Percentiles rank a stretch among this genome's conserved stretches.
Evolutionary conservation across 2,113 vertebrate species (phyloP).

Genomic region (Oxyruncus cristatus): DNA sequence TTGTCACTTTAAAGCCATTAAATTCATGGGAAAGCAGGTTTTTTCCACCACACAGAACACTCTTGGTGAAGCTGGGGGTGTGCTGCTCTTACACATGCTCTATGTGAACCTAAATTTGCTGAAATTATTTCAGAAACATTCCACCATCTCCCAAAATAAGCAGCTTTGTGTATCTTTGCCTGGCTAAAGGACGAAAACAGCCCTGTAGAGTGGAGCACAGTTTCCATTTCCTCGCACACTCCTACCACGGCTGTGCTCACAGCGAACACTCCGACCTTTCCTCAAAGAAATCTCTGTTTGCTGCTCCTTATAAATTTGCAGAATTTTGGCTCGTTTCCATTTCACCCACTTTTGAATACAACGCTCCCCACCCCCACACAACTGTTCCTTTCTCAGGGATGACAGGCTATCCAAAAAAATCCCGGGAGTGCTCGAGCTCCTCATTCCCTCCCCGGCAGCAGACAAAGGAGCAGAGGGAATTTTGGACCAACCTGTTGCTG

Average conservation of each 20-base stretch:
- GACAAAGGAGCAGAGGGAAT: not conserved
- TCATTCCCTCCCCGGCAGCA: not conserved
- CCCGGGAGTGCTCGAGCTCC: not conserved
- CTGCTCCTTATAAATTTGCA: constrained; percentile 14
- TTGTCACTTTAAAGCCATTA: not conserved
- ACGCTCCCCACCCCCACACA: constrained; percentile 22
- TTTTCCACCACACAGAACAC: not conserved
- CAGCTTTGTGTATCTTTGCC: constrained; percentile 26
- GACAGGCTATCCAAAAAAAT: constrained; percentile 2
- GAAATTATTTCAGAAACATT: constrained; percentile 43
- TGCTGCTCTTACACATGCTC: constrained; percentile 47
- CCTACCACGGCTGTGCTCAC: not conserved
- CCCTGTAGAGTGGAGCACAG: not conserved
- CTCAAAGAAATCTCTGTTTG: constrained; percentile 50
- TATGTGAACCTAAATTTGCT: constrained; percentile 29
- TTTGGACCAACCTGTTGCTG: not conserved
- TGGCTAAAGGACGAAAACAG: not conserved
- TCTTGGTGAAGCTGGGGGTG: not conserved
- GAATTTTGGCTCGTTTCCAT: constrained; percentile 20
- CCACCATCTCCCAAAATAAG: constrained; percentile 44
- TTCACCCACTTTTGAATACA: constrained; percentile 47
- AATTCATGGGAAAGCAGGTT: not conserved
- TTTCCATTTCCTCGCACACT: constrained; percentile 18
- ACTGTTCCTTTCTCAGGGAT: not conserved
- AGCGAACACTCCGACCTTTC: not conserved